Conservation (phyloP, 1,140 invertebrate genomes). For the Pristionchus pacificus region DNA sequence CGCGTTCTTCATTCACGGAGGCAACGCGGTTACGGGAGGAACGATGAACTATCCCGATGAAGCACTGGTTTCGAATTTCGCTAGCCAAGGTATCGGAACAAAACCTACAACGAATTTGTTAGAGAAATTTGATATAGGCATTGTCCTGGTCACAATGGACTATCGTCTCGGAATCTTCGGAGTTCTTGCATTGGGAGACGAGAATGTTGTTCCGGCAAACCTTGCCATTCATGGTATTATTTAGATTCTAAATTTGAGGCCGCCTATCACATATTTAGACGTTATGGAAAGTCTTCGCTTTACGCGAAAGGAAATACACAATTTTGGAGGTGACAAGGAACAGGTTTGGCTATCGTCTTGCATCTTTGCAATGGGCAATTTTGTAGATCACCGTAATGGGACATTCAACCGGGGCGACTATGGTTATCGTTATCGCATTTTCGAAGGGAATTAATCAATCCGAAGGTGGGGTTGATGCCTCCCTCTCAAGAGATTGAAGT, state of each 20-base stretch:
- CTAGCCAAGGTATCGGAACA: neutral
- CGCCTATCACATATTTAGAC: neutral
- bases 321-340: neutral
- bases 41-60: neutral
- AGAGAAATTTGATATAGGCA: too few relatives aligned
- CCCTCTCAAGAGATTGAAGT: too few relatives aligned
- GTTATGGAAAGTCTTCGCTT: neutral
- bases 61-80: neutral
- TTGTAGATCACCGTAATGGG: neutral
- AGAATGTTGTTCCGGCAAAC: neutral
- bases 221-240: neutral
- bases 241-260: neutral
- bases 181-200: neutral
- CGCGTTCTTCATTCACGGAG: neutral
- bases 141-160: neutral
- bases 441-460: neutral
- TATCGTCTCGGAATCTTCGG: neutral
- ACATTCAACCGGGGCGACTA: neutral
- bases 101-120: too few relatives aligned
- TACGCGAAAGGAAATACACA: neutral
- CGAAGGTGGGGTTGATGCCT: too few relatives aligned
- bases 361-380: neutral
- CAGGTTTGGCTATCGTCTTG: neutral
- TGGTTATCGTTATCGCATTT: neutral
- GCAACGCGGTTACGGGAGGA: neutral